These are phyloP conservation scores for Elephas maximus DNA, from an alignment of 2,113 vertebrate genomes.

Conservation along the genomic window DNA sequence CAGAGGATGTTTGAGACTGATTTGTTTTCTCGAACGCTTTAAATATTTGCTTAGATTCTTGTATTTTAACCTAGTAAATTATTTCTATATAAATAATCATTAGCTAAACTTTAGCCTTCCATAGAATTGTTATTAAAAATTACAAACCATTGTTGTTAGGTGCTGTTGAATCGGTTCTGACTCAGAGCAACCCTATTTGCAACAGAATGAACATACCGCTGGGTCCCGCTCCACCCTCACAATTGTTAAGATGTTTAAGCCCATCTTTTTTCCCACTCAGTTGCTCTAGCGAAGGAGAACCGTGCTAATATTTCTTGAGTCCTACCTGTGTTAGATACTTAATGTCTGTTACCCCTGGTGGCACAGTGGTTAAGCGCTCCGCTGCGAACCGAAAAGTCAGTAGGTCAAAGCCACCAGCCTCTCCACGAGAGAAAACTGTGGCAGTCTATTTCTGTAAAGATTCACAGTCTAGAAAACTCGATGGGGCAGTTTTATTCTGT, in stretches of 20 bases:
- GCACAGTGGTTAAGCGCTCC: too few species aligned
- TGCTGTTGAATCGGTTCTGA: too few species aligned
- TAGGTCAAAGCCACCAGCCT: too few species aligned
- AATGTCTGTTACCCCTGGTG: neutral
- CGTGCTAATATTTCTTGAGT: neutral
- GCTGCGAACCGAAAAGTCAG: too few species aligned
- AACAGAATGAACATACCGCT: too few species aligned
- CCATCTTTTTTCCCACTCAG: neutral
- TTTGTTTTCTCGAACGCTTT: slow-evolving; percentile 26
- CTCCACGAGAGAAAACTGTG: too few species aligned
- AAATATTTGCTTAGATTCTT: slow-evolving; percentile 4
- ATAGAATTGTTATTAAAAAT: neutral
- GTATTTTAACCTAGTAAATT: slow-evolving; percentile 1
- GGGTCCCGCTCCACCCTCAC: too few species aligned
- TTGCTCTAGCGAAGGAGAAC: slow-evolving; percentile 15
- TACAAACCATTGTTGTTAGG: neutral
- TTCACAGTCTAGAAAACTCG: too few species aligned
- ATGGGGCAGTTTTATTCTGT: too few species aligned
- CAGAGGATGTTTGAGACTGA: neutral
- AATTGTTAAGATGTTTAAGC: too few species aligned
- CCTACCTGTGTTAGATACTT: neutral
- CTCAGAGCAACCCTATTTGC: too few species aligned
- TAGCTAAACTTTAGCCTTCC: neutral
- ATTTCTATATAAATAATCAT: slow-evolving; percentile 8
- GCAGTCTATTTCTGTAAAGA: too few species aligned